These are phyloP conservation scores for Drosophila serrata DNA, from an alignment of 1,140 invertebrate genomes.

Conservation along the genomic window DNA sequence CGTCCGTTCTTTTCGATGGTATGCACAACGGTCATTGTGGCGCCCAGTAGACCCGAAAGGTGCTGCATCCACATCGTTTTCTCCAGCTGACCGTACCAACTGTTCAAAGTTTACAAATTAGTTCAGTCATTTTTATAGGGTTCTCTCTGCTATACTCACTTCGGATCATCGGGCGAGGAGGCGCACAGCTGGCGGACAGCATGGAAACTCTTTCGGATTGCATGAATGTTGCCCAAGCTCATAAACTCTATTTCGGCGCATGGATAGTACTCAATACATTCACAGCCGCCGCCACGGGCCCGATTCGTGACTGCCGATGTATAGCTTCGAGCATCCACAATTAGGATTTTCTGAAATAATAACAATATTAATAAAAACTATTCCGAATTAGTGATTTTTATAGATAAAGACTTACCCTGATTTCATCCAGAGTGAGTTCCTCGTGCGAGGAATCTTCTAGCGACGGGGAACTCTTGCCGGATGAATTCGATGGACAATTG, in stretches of 20 bases:
- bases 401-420: conserved; percentile 46
- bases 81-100: conserved; percentile 95
- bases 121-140: neutral
- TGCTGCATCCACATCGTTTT: conserved; percentile 96
- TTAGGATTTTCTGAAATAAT: conserved; percentile 92
- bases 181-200: conserved; percentile 91
- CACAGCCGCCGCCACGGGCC: conserved; percentile 97
- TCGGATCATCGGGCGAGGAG: conserved; percentile 90
- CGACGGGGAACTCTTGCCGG: conserved; percentile 75
- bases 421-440: conserved; percentile 77
- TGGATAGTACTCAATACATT: conserved; percentile 97
- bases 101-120: conserved; percentile 78
- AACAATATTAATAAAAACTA: neutral
- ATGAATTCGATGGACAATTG: conserved; percentile 51
- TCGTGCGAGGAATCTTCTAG: conserved; percentile 77
- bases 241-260: conserved; percentile 98
- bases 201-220: conserved; percentile 95
- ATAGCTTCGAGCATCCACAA: conserved; percentile 98
- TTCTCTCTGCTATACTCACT: conserved; percentile 86
- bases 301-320: conserved; percentile 97
- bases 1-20: conserved; percentile 93
- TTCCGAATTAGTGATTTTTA: too few species aligned
- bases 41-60: conserved; percentile 92
- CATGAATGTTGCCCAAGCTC: conserved; percentile 98
- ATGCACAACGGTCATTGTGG: conserved; percentile 92